A percentile compares a stretch with the other conserved stretches of the same genome.
Evolutionary conservation across 1,140 invertebrate genomes (phyloP).

Genomic region (Brachionus sp.): DNA sequence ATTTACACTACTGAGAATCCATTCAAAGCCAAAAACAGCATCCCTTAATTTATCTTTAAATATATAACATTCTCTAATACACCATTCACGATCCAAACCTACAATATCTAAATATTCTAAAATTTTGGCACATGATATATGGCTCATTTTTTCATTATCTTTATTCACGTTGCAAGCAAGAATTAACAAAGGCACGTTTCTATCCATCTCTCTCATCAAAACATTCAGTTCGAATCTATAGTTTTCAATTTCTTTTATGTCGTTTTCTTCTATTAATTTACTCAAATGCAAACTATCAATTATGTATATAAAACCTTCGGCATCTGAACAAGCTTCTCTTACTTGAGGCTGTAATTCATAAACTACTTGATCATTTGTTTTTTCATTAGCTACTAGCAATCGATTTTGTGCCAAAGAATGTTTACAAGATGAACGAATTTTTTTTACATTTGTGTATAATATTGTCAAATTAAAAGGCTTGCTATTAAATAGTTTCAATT

Average conservation of each 20-base stretch:
- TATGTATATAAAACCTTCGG: constrained; percentile 18
- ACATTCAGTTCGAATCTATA: constrained; percentile 15
- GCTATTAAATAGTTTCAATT: constrained; percentile 35
- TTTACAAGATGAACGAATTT: background rate
- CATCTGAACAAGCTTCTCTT: constrained; percentile 9
- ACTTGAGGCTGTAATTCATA: constrained; percentile 35
- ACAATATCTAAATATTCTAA: background rate
- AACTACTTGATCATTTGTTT: background rate
- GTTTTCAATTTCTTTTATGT: constrained; percentile 28
- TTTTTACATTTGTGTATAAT: constrained; percentile 37
- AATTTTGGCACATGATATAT: background rate
- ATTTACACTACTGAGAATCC: constrained; percentile 23
- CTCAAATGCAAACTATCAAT: constrained; percentile 38
- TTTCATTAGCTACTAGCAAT: background rate
- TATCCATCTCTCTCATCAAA: background rate
- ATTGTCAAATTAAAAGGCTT: constrained; percentile 41
- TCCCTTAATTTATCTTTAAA: constrained; percentile 19
- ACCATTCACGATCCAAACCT: background rate
- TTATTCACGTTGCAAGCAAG: background rate
- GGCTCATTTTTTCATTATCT: background rate
- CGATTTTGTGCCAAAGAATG: background rate
- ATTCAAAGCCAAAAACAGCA: background rate
- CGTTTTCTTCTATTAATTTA: background rate
- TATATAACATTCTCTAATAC: constrained; percentile 33
- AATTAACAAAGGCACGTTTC: constrained; percentile 11